Base-by-base conservation (phyloP, 2,113 vertebrate species). In the Xerus inauris region DNA sequence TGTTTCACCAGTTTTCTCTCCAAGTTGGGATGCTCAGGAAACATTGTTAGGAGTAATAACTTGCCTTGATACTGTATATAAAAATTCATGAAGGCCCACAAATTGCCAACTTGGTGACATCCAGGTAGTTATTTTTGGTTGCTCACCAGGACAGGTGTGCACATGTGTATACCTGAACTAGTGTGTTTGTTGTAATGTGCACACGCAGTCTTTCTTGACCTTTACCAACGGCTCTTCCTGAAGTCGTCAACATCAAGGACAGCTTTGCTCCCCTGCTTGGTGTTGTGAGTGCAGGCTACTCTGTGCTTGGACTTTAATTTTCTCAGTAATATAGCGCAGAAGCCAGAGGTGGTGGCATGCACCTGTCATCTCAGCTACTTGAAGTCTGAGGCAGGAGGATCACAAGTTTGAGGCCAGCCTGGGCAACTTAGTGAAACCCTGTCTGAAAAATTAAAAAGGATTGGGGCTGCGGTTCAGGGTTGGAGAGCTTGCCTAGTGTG, bases 61-160 rank as follows among this genome's bases (percentile, higher is more conserved):
- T 65, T 45, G 42, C 28, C 40, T 69, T 75, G 86, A 89, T 89
- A 40, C 51, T 93, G 32, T 69, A 12, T 93, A 42, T 89, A 83
- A 93, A 94, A 88, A 79, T 80, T 93, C 80, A 51, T 89, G 40
- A 65, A 95, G 96, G 49, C 80, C 76, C 64, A 26, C 91, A 47
- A 89, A 32, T 65, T 20, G 91, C 59, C 94, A 93, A 45, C 76
- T 83, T 13, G 67, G 30, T 79, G n/a, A 54, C 86, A 59, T 89
- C 83, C 62, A 19, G 64, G 38, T 91, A 72, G 87, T 95, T 65
- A 81, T 79, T 82, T 96, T 82, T 75, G 83, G 73, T 49, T 62
- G 89, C 49, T 69, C 79, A 42, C 64, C 67, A 4, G 49, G 79
- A 57, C 24, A 84, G 73, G 19, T 40, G 2, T 30, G 22, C 24